Base-by-base conservation (phyloP, 2,797 vertebrate species). In the Carapus acus region DNA sequence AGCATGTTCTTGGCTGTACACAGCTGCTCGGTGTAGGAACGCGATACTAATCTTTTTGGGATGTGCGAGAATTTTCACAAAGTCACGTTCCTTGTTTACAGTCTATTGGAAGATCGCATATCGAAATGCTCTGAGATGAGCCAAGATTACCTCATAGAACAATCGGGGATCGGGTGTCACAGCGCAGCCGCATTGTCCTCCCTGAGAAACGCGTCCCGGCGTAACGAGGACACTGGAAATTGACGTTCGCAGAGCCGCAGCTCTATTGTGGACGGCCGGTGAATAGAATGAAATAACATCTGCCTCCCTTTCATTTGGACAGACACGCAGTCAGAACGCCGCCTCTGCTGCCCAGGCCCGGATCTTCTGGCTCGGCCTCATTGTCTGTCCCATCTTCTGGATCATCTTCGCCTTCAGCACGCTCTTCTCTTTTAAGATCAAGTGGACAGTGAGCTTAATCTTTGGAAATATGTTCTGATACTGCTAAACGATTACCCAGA, bases 301-400 rank as follows among this genome's bases (percentile, higher is more conserved):
- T 58, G 41, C 1, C 44, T 24, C 44, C 0, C 1, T 52, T 63
- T 56, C 43, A 45, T 33, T 33, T 36, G 45, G 71, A 40, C 68
- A 94, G 92, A 73, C 33, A 34, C 24, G 40, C 1, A 73, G 69
- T 36, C 62, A 20, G 57, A 84, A 65, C 7, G 29, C 23, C 0
- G 3, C 81, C 0, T 90, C 90, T 0, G 85, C 88, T 45, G 90
- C 92, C 0, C 93, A 98, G 51, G 91, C 92, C 1, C 85, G 75
- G 39, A 89, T 98, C 63, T 97, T 97, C 84, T 98, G 95, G 95
- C 68, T 98, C 0, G 94, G 94, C 29, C 88, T 97, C 2, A 75
- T 93, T 7, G 84, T 90, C 41, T 95, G 91, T 34, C 93, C 94
- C 0, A 51, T 97, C 57, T 85, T 97, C 54, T 98, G 95, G 94